Percentiles rank a stretch among this genome's conserved stretches.
Conservation (phyloP, 2,113 vertebrate genomes). For the Protobothrops flavoviridis region DNA sequence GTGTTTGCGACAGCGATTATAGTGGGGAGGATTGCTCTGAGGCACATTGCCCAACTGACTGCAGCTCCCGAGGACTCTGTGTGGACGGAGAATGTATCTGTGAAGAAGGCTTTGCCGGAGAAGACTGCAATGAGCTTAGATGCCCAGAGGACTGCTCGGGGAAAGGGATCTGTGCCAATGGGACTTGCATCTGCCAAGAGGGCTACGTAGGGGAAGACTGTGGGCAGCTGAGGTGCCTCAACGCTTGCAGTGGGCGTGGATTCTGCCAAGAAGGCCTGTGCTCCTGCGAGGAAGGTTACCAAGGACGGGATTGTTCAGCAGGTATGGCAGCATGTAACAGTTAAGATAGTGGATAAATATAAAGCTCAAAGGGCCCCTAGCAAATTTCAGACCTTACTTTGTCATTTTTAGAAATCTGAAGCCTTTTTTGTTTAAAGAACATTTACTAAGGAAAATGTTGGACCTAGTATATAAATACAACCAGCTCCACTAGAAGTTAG, state of each 20-base stretch:
- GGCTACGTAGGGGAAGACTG: slow-evolving; percentile 90
- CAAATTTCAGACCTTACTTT: neutral
- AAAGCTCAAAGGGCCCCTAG: neutral
- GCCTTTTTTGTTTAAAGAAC: neutral
- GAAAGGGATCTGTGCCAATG: slow-evolving; percentile 85
- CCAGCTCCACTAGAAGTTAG: neutral
- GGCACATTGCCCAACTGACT: slow-evolving; percentile 84
- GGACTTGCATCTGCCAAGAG: slow-evolving; percentile 85
- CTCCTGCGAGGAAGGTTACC: slow-evolving; percentile 85
- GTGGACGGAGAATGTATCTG: slow-evolving; percentile 93
- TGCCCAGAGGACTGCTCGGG: slow-evolving; percentile 92
- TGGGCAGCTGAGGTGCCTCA: slow-evolving; percentile 79
- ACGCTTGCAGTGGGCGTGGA: slow-evolving; percentile 87
- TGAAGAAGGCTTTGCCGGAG: slow-evolving; percentile 86
- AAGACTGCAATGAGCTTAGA: slow-evolving; percentile 85
- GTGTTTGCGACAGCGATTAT: slow-evolving; percentile 89
- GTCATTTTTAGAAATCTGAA: neutral
- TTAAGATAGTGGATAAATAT: neutral
- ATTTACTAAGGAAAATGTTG: neutral
- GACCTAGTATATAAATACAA: neutral
- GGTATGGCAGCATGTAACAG: slow-evolving; percentile 68
- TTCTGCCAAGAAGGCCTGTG: slow-evolving; percentile 88
- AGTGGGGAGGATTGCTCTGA: slow-evolving; percentile 91
- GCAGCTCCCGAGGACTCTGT: slow-evolving; percentile 87
- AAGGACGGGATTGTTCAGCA: slow-evolving; percentile 90